Evolutionary conservation across 2,888 invertebrate genomes (phyloP).

Genomic region (Chironomus riparius): DNA sequence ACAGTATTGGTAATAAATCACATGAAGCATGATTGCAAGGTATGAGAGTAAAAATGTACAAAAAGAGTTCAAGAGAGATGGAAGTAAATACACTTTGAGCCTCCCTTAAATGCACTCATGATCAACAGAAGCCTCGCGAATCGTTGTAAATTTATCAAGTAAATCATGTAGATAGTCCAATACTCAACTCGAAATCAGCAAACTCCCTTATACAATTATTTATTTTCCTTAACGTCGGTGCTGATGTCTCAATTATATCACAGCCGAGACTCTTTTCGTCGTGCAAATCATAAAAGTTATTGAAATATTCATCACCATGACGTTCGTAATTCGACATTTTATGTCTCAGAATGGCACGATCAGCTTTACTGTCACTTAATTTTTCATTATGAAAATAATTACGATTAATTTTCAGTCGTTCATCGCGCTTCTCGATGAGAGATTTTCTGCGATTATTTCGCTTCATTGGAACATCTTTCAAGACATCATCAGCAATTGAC

Average conservation of each 20-base stretch:
- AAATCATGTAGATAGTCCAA: neutral
- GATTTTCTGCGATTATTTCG: slow-evolving; percentile 14
- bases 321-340: neutral
- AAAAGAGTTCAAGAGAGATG: neutral
- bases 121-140: neutral
- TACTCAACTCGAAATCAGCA: slow-evolving; percentile 14
- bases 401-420: slow-evolving; percentile 11
- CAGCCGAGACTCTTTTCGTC: slow-evolving; percentile 8
- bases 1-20: neutral
- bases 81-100: neutral
- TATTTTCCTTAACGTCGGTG: slow-evolving; percentile 13
- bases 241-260: slow-evolving; percentile 14
- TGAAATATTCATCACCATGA: neutral
- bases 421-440: neutral
- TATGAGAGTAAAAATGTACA: neutral
- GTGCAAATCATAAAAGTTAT: neutral
- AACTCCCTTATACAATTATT: slow-evolving; percentile 16
- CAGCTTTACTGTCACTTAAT: neutral
- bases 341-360: neutral
- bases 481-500: neutral
- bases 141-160: neutral
- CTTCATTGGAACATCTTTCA: neutral
- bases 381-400: slow-evolving; percentile 9
- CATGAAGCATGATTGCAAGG: neutral
- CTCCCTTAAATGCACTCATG: neutral